phyloP scores from a whole-genome alignment of 2,888 invertebrate genomes.

The Drosophila suboccidentalis region DNA sequence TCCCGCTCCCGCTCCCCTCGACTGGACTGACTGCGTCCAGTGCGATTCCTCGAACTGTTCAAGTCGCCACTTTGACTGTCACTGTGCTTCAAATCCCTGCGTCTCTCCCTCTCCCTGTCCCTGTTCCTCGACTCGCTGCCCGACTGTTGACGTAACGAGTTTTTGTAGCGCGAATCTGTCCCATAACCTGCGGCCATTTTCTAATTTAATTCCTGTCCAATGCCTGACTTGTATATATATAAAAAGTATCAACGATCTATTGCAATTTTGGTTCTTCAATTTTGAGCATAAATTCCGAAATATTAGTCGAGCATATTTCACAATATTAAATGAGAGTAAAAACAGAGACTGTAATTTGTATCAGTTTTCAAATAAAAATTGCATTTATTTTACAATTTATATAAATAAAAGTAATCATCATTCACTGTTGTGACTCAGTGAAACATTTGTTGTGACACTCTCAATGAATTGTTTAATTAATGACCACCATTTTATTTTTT shows the following conservation, averaged over 20 bases:
- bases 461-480: constrained; percentile 69
- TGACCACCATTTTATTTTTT: constrained; percentile 15
- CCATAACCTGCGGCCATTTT: constrained; percentile 2
- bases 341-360: background rate
- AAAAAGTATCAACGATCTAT: background rate
- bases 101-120: background rate
- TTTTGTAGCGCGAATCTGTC: background rate
- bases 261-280: constrained; percentile 23
- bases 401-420: background rate
- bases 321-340: constrained; percentile 18
- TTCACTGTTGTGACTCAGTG: constrained; percentile 19
- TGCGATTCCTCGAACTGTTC: background rate
- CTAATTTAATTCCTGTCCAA: background rate
- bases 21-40: constrained; percentile 1
- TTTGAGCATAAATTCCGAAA: constrained; percentile 30
- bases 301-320: constrained; percentile 18
- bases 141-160: background rate
- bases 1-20: no score
- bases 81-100: background rate
- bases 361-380: background rate
- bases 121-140: background rate
- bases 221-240: background rate
- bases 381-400: background rate
- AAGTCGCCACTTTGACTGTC: background rate
- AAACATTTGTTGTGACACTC: constrained; percentile 53